Conservation (phyloP, 2,888 invertebrate genomes). For the Eristalis tenax region DNA sequence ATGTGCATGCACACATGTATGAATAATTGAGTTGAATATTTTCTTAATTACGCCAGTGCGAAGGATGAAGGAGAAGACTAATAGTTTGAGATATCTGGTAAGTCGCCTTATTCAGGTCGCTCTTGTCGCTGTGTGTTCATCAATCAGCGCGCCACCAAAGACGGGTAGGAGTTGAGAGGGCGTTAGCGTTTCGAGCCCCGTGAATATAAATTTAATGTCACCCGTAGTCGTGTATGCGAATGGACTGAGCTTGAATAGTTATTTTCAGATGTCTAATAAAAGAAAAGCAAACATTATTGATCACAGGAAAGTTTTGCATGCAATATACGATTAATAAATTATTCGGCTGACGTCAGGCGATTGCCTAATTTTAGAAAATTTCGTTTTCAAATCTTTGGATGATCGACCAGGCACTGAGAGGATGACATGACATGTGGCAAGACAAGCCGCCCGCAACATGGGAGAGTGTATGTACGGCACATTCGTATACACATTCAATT, state of each 20-base stretch:
- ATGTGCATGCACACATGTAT: background rate
- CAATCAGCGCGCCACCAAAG: background rate
- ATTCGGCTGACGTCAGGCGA: slow-evolving; percentile 42
- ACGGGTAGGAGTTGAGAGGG: background rate
- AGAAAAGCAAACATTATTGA: slow-evolving; percentile 36
- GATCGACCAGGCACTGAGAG: background rate
- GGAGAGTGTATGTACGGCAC: background rate
- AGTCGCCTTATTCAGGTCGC: background rate
- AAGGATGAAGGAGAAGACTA: background rate
- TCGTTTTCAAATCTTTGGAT: slow-evolving; percentile 23
- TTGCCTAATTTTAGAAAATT: slow-evolving; percentile 37
- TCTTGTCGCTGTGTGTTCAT: background rate
- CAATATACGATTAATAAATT: slow-evolving; percentile 49
- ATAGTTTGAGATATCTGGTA: slow-evolving; percentile 4
- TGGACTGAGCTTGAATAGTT: background rate
- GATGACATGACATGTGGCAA: no score
- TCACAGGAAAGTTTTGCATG: slow-evolving; percentile 39
- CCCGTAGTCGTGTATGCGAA: background rate
- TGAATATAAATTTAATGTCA: slow-evolving; percentile 18
- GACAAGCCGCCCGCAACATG: slow-evolving; percentile 25
- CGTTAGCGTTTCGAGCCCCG: background rate
- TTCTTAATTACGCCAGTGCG: slow-evolving; percentile 7
- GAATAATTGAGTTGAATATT: slow-evolving; percentile 24
- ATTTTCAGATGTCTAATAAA: slow-evolving; percentile 45
- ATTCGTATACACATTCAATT: background rate